Percentiles rank a stretch among this genome's conserved stretches.
These are phyloP conservation scores for Deilephila elpenor DNA, from an alignment of 2,888 invertebrate genomes.

Conservation along the genomic window DNA sequence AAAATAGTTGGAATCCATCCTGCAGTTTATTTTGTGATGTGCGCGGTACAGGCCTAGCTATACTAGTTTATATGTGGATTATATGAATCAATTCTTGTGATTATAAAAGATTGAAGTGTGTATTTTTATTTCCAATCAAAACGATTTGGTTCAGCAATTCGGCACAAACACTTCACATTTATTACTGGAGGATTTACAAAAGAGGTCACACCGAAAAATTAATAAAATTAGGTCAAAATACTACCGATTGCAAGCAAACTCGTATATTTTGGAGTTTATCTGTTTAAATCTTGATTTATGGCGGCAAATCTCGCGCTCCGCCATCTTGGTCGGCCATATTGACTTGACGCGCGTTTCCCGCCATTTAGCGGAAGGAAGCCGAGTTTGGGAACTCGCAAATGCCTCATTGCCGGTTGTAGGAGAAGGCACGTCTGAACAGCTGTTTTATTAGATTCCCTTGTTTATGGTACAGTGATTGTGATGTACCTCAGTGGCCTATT, in stretches of 20 bases:
- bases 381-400: constrained; percentile 26
- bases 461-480: constrained; percentile 31
- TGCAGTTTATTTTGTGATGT: too few relatives aligned
- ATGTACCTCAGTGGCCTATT: constrained; percentile 20
- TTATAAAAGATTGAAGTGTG: not conserved
- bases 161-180: constrained; percentile 9
- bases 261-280: constrained; percentile 12
- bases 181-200: not conserved
- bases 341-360: constrained; percentile 34
- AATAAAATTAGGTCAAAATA: constrained; percentile 10
- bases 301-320: constrained; percentile 23
- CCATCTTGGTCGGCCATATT: constrained; percentile 37
- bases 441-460: constrained; percentile 33
- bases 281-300: constrained; percentile 23
- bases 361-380: constrained; percentile 35
- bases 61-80: not conserved
- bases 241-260: constrained; percentile 9
- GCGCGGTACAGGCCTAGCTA: too few relatives aligned
- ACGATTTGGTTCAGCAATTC: not conserved
- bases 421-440: constrained; percentile 21
- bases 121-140: constrained; percentile 5
- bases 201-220: not conserved
- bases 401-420: constrained; percentile 17
- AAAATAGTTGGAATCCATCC: too few relatives aligned
- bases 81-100: not conserved